Conservation (phyloP, 2,797 vertebrate genomes). For the Silurus lanzhouensis region DNA sequence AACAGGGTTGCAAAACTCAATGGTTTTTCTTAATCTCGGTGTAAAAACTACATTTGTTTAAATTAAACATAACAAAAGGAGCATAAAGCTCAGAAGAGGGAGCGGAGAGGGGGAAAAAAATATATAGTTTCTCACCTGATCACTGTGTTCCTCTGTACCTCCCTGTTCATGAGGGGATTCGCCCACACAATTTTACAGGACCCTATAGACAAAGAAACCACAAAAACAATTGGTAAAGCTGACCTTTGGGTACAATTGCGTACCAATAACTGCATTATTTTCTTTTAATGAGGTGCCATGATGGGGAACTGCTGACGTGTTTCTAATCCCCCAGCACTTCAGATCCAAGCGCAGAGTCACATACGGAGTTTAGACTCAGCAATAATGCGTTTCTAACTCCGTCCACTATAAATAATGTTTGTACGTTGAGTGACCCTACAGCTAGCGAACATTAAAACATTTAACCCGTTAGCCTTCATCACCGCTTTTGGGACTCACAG, state of each 20-base stretch:
- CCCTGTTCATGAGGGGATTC: conserved; percentile 57
- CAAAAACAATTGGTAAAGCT: neutral
- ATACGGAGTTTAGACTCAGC: neutral
- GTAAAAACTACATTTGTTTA: neutral
- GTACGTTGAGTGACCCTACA: neutral
- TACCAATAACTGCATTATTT: neutral
- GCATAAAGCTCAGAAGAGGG: neutral
- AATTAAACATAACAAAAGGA: neutral
- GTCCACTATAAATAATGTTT: neutral
- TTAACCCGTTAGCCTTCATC: no score
- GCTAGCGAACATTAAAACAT: neutral
- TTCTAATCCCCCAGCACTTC: neutral
- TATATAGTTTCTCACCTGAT: conserved; percentile 43
- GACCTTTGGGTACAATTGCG: neutral
- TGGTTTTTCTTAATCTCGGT: neutral
- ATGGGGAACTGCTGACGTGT: neutral
- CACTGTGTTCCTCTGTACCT: conserved; percentile 34
- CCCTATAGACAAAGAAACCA: conserved; percentile 5
- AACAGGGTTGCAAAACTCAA: neutral
- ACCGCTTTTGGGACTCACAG: no score
- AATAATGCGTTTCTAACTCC: no score
- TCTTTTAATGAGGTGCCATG: neutral
- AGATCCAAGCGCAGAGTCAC: neutral
- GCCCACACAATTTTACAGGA: conserved; percentile 34
- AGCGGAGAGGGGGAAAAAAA: no score